Evolutionary conservation across 2,113 vertebrate genomes (phyloP), one percentile per base, ranked within the genome.

Genomic region (Arvicanthis niloticus): DNA sequence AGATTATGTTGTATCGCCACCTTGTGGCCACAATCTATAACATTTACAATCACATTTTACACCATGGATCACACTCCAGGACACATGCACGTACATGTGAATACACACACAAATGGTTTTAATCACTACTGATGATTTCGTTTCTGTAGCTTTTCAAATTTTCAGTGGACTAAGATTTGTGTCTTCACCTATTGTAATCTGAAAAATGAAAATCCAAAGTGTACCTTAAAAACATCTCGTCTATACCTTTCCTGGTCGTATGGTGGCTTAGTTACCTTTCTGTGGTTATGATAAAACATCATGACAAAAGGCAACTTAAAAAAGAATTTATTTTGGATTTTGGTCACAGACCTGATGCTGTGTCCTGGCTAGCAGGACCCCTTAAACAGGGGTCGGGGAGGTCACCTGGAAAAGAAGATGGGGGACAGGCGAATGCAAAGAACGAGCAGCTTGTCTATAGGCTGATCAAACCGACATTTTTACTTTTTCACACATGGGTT

Each of bases 1-100:
- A 91, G 24, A 31, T 68, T n/a, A 70, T 92, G 95, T 86, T 91
- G 48, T 58, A 88, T 34, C 95, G 3, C 97, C 97, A 90, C 80
- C 97, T 96, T 95, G 96, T 96, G 97, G 97, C 37, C 9, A 0
- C 68, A 37, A 53, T 7, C 0, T 40, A 24, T 42, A 87, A n/a
- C 29, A 37, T 37, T 45, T 87, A 19, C 62, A 68, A 68, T 15
- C 42, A 68, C 84, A 68, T 37, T 86, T 67, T 22, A 65, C 40
- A 85, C 40, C 40, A 11, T 29, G 6, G 13, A 15, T 68, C 67
- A 34, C 67, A 68, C 13, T 5, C 31, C 67, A 16, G 67, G 67
- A 21, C 17, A 88, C 24, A 5, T 22, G 40, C 2, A 31, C 3
- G 0, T 12, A 73, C 1, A 26, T 19, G 31, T 2, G 3, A 10